phyloP scores from a whole-genome alignment of 2,888 invertebrate genomes.

The Geotrupes spiniger region DNA sequence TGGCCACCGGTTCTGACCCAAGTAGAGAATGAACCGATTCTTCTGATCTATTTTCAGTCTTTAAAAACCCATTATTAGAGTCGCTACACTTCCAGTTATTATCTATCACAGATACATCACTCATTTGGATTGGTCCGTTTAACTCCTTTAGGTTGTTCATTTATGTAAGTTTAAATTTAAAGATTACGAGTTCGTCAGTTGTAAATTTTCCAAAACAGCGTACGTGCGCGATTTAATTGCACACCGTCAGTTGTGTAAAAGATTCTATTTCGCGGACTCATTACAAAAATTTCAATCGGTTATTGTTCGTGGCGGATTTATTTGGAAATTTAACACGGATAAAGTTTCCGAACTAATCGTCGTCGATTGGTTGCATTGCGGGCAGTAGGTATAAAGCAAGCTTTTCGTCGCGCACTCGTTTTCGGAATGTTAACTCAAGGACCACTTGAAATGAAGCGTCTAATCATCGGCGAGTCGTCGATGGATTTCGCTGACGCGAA shows the following conservation, averaged over 20 bases:
- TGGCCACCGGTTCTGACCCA: constrained; percentile 31
- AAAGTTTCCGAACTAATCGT: not conserved
- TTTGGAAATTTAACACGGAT: too few relatives aligned
- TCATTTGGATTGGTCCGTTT: constrained; percentile 33
- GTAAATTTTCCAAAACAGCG: too few relatives aligned
- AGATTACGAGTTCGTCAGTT: too few relatives aligned
- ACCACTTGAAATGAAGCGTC: not conserved
- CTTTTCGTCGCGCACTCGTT: too few relatives aligned
- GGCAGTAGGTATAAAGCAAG: not conserved
- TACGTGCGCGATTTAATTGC: too few relatives aligned
- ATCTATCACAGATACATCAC: constrained; percentile 34
- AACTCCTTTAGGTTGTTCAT: constrained; percentile 26
- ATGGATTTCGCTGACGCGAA: not conserved
- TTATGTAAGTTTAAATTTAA: constrained; percentile 9
- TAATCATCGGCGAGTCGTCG: not conserved
- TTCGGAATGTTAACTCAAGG: too few relatives aligned
- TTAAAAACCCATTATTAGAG: constrained; percentile 42
- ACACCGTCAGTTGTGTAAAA: too few relatives aligned
- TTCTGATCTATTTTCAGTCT: constrained; percentile 25
- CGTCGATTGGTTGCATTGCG: not conserved
- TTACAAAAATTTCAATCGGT: too few relatives aligned
- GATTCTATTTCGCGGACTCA: too few relatives aligned
- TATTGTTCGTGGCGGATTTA: too few relatives aligned
- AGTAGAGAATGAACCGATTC: constrained; percentile 33
- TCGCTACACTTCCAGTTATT: constrained; percentile 32